Base-by-base conservation (phyloP, 1,140 invertebrate species). In the Lucilia sericata region DNA sequence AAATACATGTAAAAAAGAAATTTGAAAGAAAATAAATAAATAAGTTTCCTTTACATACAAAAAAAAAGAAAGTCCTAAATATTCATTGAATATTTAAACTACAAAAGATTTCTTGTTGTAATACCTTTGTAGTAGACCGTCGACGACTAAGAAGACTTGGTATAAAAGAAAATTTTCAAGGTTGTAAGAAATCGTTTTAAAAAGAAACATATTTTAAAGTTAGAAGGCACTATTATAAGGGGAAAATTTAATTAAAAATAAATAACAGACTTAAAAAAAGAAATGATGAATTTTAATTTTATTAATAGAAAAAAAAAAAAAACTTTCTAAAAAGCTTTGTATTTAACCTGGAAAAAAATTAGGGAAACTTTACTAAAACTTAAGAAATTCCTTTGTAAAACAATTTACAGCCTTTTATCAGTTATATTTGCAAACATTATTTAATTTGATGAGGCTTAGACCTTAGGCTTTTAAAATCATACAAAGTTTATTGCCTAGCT, bases 31-130 rank as follows among this genome's bases (percentile, higher is more conserved):
- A 42, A 42, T 42, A 42, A 42, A 42, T 42, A 42, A 42, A 42
- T 42, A 42, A 42, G 42, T 42, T 42, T 42, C 10, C 42, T 42
- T 42, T 3, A 30, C 25, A 30, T 2, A 30, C 1, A 30, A 30
- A 30, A 30, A 30, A 3, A 17, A 17, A 60, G 55, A n/a, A 17
- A n/a, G 14, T 60, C 14, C n/a, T 60, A n/a, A 60, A 60, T 60
- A 60, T 60, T 60, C 55, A 60, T 60, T 60, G 55, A 60, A 60
- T 60, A 60, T 60, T 60, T 60, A 60, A 60, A 60, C 13, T 60
- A n/a, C 55, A 60, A 60, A 60, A 60, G 55, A 60, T 60, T 60
- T 17, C 14, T 60, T 60, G 55, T 60, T 17, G 14, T 17, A 17
- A 60, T 60, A 0, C 17, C 55, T 42, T 42, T 42, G 42, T 42